Evolutionary conservation across 2,113 vertebrate species (phyloP).

Genomic region (Rafetus swinhoei): DNA sequence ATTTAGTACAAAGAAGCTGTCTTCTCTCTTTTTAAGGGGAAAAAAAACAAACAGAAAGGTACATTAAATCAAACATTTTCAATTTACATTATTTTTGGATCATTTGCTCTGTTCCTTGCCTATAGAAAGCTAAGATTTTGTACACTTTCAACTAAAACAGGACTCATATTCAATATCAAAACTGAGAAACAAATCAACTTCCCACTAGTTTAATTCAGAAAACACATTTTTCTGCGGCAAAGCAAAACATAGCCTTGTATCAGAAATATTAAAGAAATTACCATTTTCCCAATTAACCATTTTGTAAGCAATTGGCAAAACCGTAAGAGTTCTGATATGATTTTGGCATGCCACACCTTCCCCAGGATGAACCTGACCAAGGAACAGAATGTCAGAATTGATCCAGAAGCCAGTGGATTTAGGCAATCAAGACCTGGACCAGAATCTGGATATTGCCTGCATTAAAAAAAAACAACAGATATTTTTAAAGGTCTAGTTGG

Average conservation of each 20-base stretch:
- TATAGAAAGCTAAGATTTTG: constrained; percentile 58
- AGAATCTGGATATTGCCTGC: constrained; percentile 15
- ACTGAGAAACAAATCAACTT: constrained; percentile 54
- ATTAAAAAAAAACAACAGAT: constrained; percentile 26
- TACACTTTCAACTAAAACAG: constrained; percentile 59
- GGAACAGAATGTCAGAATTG: constrained; percentile 29
- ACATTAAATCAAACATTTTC: constrained; percentile 65
- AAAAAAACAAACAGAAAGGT: constrained; percentile 31
- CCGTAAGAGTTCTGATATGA: not conserved
- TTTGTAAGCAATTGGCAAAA: not conserved
- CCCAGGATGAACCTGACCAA: constrained; percentile 17
- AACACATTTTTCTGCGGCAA: constrained; percentile 32
- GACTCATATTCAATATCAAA: constrained; percentile 58
- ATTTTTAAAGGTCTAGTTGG: constrained; percentile 51
- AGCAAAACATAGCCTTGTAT: not conserved
- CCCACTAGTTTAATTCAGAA: constrained; percentile 48
- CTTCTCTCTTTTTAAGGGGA: not conserved
- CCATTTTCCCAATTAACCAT: constrained; percentile 20
- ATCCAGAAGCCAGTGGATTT: constrained; percentile 37
- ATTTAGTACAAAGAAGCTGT: constrained; percentile 62
- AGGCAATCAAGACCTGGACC: constrained; percentile 46
- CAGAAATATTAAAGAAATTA: constrained; percentile 43
- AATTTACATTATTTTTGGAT: constrained; percentile 71
- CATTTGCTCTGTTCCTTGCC: constrained; percentile 54
- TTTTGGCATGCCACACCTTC: not conserved